A percentile compares a stretch with the other conserved stretches of the same genome.
phyloP scores from a whole-genome alignment of 2,113 vertebrate genomes.

The Apodemus speciosus region DNA sequence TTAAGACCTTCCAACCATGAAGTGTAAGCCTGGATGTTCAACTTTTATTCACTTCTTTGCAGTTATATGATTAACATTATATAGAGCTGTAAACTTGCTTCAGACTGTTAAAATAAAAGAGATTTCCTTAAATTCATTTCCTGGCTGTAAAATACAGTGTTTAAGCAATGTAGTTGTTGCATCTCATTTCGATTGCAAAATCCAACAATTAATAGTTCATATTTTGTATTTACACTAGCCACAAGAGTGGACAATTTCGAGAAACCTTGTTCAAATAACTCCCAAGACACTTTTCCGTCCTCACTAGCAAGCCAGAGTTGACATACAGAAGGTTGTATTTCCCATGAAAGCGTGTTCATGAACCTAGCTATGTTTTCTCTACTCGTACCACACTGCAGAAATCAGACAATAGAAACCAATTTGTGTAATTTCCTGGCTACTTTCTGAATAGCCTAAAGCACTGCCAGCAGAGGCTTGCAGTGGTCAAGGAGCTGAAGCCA shows the following conservation, averaged over 20 bases:
- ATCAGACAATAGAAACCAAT: slow-evolving; percentile 32
- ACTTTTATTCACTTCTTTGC: slow-evolving; percentile 59
- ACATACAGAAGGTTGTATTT: slow-evolving; percentile 50
- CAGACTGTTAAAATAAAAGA: slow-evolving; percentile 68
- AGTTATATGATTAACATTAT: slow-evolving; percentile 67
- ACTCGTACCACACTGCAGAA: neutral
- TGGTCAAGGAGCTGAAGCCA: neutral
- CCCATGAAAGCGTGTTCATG: slow-evolving; percentile 13
- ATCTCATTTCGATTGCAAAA: slow-evolving; percentile 20
- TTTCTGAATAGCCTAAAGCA: neutral
- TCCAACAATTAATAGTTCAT: slow-evolving; percentile 41
- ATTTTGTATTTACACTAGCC: slow-evolving; percentile 37
- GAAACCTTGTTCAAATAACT: slow-evolving; percentile 41
- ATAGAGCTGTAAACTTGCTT: slow-evolving; percentile 65
- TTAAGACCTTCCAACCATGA: slow-evolving; percentile 65
- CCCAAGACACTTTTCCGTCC: slow-evolving; percentile 40
- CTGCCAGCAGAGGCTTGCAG: neutral
- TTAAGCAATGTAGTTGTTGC: neutral
- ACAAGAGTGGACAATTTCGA: slow-evolving; percentile 42
- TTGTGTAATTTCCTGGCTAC: slow-evolving; percentile 10
- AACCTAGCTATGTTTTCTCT: neutral
- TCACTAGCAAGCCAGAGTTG: slow-evolving; percentile 59
- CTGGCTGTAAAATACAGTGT: slow-evolving; percentile 42
- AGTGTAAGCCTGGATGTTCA: slow-evolving; percentile 54
- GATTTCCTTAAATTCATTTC: slow-evolving; percentile 60